Percentiles rank a stretch among this genome's conserved stretches.
These are phyloP conservation scores for Echinops telfairi DNA, from an alignment of 2,113 vertebrate genomes.

Conservation along the genomic window DNA sequence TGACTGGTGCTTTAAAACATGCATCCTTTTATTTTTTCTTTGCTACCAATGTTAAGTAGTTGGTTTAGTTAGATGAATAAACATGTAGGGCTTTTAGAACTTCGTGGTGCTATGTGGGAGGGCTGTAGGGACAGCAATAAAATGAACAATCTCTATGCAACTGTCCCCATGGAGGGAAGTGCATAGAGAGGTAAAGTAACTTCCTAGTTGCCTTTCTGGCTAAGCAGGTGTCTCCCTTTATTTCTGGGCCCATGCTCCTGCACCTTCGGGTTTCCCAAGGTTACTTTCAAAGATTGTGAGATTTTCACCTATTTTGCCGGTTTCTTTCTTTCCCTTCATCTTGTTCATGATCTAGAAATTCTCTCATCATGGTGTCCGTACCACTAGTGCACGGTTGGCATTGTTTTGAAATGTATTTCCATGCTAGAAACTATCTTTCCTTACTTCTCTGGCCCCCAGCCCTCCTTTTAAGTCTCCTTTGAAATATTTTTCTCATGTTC, in stretches of 20 bases:
- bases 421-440: not conserved
- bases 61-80: slow-evolving; percentile 37
- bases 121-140: not conserved
- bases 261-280: not conserved
- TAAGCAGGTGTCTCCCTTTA: not conserved
- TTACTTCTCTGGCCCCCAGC: not conserved
- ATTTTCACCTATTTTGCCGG: not conserved
- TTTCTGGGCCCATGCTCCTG: not conserved
- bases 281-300: not conserved
- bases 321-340: not conserved
- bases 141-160: not conserved
- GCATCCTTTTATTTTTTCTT: slow-evolving; percentile 35
- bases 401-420: slow-evolving; percentile 30
- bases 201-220: not conserved
- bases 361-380: not conserved
- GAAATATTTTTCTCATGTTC: not conserved
- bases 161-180: not conserved
- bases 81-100: slow-evolving; percentile 30
- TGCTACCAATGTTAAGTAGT: not conserved
- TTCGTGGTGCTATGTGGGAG: not conserved
- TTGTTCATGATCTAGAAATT: not conserved
- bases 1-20: slow-evolving; percentile 1
- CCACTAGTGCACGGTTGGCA: not conserved
- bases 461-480: not conserved
- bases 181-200: not conserved